phyloP scores from a whole-genome alignment of 2,797 vertebrate genomes.

The Myotis pilosus region DNA sequence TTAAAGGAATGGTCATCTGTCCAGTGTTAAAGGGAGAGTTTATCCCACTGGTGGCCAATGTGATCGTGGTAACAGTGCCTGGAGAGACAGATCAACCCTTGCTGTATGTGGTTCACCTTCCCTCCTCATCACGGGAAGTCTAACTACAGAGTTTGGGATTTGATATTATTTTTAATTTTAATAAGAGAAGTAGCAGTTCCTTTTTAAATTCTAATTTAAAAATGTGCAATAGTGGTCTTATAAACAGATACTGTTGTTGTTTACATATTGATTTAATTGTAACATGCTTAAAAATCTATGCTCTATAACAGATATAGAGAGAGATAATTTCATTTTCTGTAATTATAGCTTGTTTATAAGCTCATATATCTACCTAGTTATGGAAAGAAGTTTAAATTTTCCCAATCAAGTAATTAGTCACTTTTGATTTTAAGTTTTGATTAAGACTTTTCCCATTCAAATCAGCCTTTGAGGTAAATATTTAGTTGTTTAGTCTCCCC shows the following conservation, averaged over 20 bases:
- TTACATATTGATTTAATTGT: not conserved
- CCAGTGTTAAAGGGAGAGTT: not conserved
- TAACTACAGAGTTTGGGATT: not conserved
- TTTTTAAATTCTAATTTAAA: conserved; percentile 15
- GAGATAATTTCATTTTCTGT: not conserved
- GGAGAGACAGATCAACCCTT: not conserved
- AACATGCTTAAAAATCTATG: not conserved
- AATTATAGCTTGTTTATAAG: not conserved
- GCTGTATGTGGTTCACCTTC: not conserved
- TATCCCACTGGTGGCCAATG: not conserved
- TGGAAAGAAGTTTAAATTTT: not conserved
- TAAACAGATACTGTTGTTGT: not conserved
- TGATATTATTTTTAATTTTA: not conserved
- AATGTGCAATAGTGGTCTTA: not conserved
- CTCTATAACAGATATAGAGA: not conserved
- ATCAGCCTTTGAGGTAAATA: not conserved
- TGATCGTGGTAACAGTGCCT: not conserved
- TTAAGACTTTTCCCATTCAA: not conserved
- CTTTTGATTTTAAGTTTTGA: conserved; percentile 11
- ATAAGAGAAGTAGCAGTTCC: not conserved
- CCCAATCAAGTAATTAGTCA: not conserved
- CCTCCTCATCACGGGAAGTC: not conserved
- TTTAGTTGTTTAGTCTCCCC: not conserved
- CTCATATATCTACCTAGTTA: not conserved
- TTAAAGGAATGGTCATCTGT: not conserved